Evolutionary conservation across 2,113 vertebrate genomes (phyloP).

Genomic region (Phaetusa simplex): DNA sequence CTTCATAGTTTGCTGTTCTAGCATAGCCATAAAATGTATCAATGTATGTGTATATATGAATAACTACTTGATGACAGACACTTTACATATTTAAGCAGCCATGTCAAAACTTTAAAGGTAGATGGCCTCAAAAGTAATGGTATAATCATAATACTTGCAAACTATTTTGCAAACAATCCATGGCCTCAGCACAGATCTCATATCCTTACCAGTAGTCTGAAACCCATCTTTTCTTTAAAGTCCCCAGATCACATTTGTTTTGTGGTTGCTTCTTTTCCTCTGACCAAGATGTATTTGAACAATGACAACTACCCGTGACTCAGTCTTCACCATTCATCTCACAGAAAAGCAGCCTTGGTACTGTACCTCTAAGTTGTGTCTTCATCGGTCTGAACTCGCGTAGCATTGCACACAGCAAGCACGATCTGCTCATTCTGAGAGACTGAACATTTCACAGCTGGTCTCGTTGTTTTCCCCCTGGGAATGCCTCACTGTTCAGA

Average conservation of each 20-base stretch:
- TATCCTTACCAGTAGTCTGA: constrained; percentile 12
- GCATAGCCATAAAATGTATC: constrained; percentile 68
- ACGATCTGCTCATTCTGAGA: background rate
- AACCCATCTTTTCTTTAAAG: constrained; percentile 37
- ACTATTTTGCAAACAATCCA: constrained; percentile 20
- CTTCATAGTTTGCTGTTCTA: constrained; percentile 61
- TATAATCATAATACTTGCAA: constrained; percentile 10
- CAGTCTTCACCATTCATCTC: background rate
- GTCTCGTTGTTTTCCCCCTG: background rate
- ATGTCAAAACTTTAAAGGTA: constrained; percentile 60
- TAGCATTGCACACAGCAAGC: background rate
- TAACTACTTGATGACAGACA: constrained; percentile 59
- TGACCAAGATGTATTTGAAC: constrained; percentile 4
- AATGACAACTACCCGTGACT: constrained; percentile 13
- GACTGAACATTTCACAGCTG: background rate
- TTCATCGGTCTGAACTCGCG: background rate
- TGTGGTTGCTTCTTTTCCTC: constrained; percentile 8
- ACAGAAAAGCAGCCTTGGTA: constrained; percentile 2
- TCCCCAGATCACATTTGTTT: background rate
- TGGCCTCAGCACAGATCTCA: constrained; percentile 52
- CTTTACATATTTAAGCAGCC: constrained; percentile 64
- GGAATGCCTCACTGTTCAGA: constrained; percentile 13
- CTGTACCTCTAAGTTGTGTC: background rate
- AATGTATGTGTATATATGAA: constrained; percentile 57
- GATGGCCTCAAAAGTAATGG: constrained; percentile 37